A percentile compares a stretch with the other conserved stretches of the same genome.
These are phyloP conservation scores for Etheostoma nigrum DNA, from an alignment of 2,797 vertebrate genomes.

Conservation along the genomic window DNA sequence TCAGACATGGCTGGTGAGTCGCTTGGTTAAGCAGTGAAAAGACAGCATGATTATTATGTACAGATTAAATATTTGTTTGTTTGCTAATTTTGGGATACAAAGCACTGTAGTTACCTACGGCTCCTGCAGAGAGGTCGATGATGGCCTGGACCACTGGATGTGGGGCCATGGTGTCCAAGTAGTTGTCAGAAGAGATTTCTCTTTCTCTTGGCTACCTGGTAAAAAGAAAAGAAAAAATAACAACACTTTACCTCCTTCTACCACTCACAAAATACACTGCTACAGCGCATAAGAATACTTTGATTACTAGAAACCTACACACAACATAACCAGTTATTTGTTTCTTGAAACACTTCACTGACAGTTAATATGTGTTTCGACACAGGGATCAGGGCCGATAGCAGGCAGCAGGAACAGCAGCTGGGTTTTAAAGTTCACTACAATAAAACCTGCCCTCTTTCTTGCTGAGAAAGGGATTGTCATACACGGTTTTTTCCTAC, in stretches of 20 bases:
- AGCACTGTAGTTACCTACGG: slow-evolving; percentile 87
- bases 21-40: slow-evolving; percentile 5
- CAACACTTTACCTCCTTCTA: background rate
- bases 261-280: background rate
- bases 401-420: slow-evolving; percentile 7
- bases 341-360: background rate
- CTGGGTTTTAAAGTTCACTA: slow-evolving; percentile 15
- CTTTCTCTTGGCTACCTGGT: slow-evolving; percentile 45
- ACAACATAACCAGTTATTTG: background rate
- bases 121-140: slow-evolving; percentile 96
- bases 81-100: background rate
- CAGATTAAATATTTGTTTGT: background rate
- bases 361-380: background rate
- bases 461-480: too few species aligned
- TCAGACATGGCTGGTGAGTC: slow-evolving; percentile 2
- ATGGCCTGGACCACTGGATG: slow-evolving; percentile 92
- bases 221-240: background rate
- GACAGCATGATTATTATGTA: background rate
- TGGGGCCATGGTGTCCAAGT: slow-evolving; percentile 85
- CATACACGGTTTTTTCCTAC: too few species aligned
- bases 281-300: background rate
- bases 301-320: background rate
- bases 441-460: slow-evolving; percentile 11
- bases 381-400: background rate
- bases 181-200: slow-evolving; percentile 21